Percentiles rank a stretch among this genome's conserved stretches.
Conservation (phyloP, 1,140 invertebrate species). For the Phymorhynchus buccinoides region DNA sequence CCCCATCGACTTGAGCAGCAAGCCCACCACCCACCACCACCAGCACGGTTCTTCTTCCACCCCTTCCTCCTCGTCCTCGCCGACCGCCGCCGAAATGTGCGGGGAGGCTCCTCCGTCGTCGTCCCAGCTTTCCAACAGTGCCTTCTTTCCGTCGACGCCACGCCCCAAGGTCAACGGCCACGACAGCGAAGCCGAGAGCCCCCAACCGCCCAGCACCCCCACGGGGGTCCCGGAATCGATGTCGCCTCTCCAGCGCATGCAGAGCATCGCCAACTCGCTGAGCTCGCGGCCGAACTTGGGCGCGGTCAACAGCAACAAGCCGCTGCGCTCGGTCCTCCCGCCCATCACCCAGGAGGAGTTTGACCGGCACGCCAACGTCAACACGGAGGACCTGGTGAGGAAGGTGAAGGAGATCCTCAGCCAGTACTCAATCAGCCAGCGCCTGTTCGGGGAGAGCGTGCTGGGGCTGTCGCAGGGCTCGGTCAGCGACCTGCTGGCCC, state of each 20-base stretch:
- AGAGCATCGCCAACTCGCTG: constrained; percentile 96
- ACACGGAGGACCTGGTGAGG: constrained; percentile 98
- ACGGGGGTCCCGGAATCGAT: constrained; percentile 76
- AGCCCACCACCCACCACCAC: too few relatives aligned
- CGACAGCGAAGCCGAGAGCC: constrained; percentile 68
- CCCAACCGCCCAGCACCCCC: constrained; percentile 72
- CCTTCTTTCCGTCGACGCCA: constrained; percentile 88
- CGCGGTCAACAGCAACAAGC: constrained; percentile 82
- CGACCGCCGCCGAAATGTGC: constrained; percentile 46
- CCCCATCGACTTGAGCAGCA: constrained; percentile 66
- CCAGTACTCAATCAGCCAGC: constrained; percentile 98
- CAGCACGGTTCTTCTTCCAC: constrained; percentile 61
- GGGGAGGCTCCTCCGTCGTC: constrained; percentile 78
- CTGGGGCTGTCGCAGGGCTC: constrained; percentile 90
- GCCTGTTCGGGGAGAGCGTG: constrained; percentile 97
- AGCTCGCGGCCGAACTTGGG: constrained; percentile 78
- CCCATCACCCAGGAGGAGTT: constrained; percentile 99
- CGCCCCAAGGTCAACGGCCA: constrained; percentile 76
- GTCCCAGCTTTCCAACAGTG: constrained; percentile 83
- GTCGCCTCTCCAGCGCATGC: constrained; percentile 96
- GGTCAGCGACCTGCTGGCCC: constrained; percentile 96
- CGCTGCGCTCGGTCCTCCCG: constrained; percentile 94
- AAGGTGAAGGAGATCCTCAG: constrained; percentile 96
- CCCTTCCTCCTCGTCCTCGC: constrained; percentile 56
- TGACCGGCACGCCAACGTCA: constrained; percentile 97